A percentile compares a stretch with the other conserved stretches of the same genome.
Conservation (phyloP, 1,140 invertebrate species). For the Philaenus spumarius region DNA sequence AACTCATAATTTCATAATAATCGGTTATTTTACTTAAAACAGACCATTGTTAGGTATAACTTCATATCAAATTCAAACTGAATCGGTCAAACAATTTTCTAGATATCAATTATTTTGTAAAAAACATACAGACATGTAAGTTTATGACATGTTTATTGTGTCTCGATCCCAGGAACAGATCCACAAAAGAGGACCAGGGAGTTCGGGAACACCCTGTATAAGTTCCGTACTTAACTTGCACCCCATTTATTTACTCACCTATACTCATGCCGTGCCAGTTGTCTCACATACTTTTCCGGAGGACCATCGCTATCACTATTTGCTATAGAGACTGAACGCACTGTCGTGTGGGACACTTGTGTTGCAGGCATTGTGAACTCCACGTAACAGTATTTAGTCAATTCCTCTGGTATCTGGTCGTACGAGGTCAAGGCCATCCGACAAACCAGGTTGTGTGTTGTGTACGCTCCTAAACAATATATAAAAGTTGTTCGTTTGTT, state of each 20-base stretch:
- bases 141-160: not conserved
- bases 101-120: too few species aligned
- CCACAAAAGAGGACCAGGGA: not conserved
- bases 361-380: slow-evolving; percentile 99
- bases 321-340: slow-evolving; percentile 88
- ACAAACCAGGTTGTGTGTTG: slow-evolving; percentile 89
- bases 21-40: too few species aligned
- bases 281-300: slow-evolving; percentile 97
- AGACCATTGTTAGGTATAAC: too few species aligned
- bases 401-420: slow-evolving; percentile 92
- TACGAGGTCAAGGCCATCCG: slow-evolving; percentile 91
- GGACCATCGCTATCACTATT: slow-evolving; percentile 85
- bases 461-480: slow-evolving; percentile 79
- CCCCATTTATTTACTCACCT: slow-evolving; percentile 49
- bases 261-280: slow-evolving; percentile 95
- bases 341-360: slow-evolving; percentile 93
- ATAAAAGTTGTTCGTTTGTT: not conserved
- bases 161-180: not conserved
- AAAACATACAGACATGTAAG: not conserved
- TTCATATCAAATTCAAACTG: too few species aligned
- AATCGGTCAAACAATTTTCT: too few species aligned
- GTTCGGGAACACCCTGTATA: too few species aligned
- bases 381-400: slow-evolving; percentile 82
- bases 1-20: too few species aligned
- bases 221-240: not conserved